phyloP scores from a whole-genome alignment of 2,797 vertebrate genomes.

The Naso thynnoides region DNA sequence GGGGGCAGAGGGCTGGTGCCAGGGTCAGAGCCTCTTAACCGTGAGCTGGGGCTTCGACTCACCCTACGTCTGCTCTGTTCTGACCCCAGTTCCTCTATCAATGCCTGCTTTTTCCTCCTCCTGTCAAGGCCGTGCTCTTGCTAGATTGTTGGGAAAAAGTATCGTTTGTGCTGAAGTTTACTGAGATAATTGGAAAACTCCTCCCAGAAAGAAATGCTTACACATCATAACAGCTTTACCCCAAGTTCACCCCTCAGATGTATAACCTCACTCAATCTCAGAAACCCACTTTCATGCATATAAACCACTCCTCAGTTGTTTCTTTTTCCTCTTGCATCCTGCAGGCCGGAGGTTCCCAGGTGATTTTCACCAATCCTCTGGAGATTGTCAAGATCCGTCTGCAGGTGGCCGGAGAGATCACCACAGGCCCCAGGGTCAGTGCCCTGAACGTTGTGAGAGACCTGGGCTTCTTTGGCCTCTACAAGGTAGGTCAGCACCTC shows the following conservation, averaged over 20 bases:
- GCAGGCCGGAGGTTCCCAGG: conserved; percentile 97
- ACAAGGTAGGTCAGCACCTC: conserved; percentile 90
- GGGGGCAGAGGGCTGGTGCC: conserved; percentile 90
- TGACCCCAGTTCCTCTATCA: conserved; percentile 88
- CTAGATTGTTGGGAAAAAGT: conserved; percentile 52
- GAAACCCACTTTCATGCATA: conserved; percentile 5
- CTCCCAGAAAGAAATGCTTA: conserved; percentile 71
- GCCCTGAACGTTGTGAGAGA: conserved; percentile 95
- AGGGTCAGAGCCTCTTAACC: conserved; percentile 86
- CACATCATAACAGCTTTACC: conserved; percentile 66
- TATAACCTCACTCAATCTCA: conserved; percentile 23
- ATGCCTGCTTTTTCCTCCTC: conserved; percentile 82
- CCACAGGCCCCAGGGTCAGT: conserved; percentile 95
- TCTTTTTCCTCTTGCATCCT: conserved; percentile 45
- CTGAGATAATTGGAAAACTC: conserved; percentile 77
- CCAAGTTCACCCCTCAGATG: conserved; percentile 54
- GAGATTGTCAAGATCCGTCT: conserved; percentile 99
- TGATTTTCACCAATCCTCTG: conserved; percentile 98
- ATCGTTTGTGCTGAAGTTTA: conserved; percentile 81
- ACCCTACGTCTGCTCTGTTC: conserved; percentile 81
- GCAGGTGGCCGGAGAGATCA: conserved; percentile 99
- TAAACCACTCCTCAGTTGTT: conserved; percentile 8
- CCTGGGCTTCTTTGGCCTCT: conserved; percentile 96
- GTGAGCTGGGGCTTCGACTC: conserved; percentile 83
- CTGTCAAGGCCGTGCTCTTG: conserved; percentile 75